A percentile compares a stretch with the other conserved stretches of the same genome.
phyloP scores from a whole-genome alignment of 2,797 vertebrate species.

The Acipenser ruthenus region DNA sequence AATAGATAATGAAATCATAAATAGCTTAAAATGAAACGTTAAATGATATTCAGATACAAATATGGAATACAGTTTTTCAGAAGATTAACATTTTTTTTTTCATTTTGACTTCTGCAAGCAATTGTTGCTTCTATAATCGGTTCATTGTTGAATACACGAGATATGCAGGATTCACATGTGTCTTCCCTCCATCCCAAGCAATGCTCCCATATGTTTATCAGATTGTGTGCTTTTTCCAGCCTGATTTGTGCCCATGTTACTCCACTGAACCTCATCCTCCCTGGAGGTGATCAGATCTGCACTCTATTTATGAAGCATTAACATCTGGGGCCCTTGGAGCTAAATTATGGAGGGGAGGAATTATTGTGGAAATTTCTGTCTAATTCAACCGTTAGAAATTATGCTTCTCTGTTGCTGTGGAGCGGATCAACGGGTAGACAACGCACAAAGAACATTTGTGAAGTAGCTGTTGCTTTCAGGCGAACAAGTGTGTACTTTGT shows the following conservation, averaged over 20 bases:
- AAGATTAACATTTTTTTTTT: no score
- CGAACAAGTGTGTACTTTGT: slow-evolving; percentile 39
- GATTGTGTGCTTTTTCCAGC: slow-evolving; percentile 58
- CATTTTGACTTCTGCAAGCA: neutral
- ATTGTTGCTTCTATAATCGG: slow-evolving; percentile 14
- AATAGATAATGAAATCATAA: no score
- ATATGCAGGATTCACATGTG: slow-evolving; percentile 54
- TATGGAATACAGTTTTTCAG: no score
- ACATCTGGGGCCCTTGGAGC: slow-evolving; percentile 72
- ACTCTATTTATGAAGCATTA: slow-evolving; percentile 69
- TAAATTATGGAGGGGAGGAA: slow-evolving; percentile 49
- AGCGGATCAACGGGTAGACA: slow-evolving; percentile 18
- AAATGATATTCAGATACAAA: no score
- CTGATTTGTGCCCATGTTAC: slow-evolving; percentile 58
- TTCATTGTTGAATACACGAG: slow-evolving; percentile 25
- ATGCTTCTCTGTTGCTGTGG: slow-evolving; percentile 27
- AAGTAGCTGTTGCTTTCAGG: slow-evolving; percentile 32
- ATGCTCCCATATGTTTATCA: slow-evolving; percentile 69
- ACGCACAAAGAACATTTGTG: slow-evolving; percentile 22
- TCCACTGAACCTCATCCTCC: slow-evolving; percentile 58
- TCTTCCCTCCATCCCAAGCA: slow-evolving; percentile 46
- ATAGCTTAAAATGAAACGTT: no score
- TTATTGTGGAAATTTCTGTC: slow-evolving; percentile 60
- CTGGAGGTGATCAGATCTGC: slow-evolving; percentile 41
- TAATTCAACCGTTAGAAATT: slow-evolving; percentile 60